These are phyloP conservation scores for Leptopilina boulardi DNA, from an alignment of 1,140 invertebrate species.

Conservation along the genomic window DNA sequence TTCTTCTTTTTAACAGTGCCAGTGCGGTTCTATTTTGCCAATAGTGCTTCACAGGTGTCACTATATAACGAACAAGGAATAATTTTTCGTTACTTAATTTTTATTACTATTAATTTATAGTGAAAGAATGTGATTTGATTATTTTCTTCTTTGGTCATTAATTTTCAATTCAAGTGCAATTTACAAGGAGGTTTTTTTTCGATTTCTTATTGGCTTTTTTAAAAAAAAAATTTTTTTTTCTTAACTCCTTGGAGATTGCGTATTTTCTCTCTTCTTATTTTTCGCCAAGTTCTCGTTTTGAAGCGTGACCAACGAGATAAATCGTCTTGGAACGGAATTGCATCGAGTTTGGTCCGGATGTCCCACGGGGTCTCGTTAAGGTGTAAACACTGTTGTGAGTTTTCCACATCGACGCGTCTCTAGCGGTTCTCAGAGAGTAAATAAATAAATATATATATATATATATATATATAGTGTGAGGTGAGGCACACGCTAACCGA, in stretches of 20 bases:
- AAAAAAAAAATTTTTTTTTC: not conserved
- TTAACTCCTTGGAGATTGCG: not conserved
- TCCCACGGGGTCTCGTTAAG: constrained; percentile 25
- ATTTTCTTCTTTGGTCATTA: not conserved
- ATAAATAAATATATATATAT: not conserved
- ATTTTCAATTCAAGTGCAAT: not conserved
- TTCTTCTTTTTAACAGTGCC: not conserved
- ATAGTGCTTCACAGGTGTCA: constrained; percentile 4
- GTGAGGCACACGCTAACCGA: not conserved
- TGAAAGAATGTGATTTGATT: not conserved
- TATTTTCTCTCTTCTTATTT: not conserved
- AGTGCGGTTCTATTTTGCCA: constrained; percentile 1
- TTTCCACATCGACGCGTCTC: not conserved
- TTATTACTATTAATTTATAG: not conserved
- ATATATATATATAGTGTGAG: not conserved
- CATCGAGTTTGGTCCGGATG: constrained; percentile 21
- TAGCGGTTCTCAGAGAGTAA: not conserved
- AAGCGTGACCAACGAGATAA: constrained; percentile 1
- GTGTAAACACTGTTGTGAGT: constrained; percentile 16
- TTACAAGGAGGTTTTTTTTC: not conserved
- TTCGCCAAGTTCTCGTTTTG: not conserved
- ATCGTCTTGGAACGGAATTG: constrained; percentile 7
- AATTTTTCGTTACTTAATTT: not conserved
- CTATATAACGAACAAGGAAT: no score
- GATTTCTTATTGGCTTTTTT: not conserved